Evolutionary conservation across 2,113 vertebrate species (phyloP), one percentile per base, ranked within the genome.

Genomic region (Dipodomys merriami): DNA sequence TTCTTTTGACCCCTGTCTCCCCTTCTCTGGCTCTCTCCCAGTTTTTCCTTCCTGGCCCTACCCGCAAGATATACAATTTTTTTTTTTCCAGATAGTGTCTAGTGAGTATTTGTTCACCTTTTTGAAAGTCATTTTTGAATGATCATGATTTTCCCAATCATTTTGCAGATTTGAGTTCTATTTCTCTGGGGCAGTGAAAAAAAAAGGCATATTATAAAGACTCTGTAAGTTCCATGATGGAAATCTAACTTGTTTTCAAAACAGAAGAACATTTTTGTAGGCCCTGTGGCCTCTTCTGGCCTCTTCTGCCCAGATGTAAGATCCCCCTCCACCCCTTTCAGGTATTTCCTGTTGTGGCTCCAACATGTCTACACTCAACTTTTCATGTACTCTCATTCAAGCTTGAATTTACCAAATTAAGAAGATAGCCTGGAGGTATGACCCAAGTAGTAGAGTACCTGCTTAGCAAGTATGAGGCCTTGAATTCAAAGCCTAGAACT

Each of bases 251-350:
- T 62, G 67, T 60, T 44, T 93, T 83, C 68, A 35, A 82, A 74
- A 44, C 69, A 72, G 22, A 91, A 94, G 23, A 12, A 4, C 12
- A 33, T 74, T 33, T 71, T 22, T 15, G 4, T 11, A 15, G 30
- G 0, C 1, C 3, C 16, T 12, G 6, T 7, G 1, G 15, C 18
- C 27, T n/a, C 27, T 18, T 6, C 30, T 7, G 1, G 15, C 18
- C 27, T n/a, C 27, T 18, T 6, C 30, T 53, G 18, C 27, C 20
- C 35, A 9, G 19, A 62, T 6, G 23, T 85, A 35, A 33, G 12
- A 8, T 12, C 8, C 49, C 49, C 49, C 49, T 49, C 12, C 49
- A n/a, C 3, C 11, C 2, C 15, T 1, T 22, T 9, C 11, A 65
- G 46, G 49, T 29, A 25, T 0, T 72, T 13, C 69, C 49, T 49